Evolutionary conservation across 2,888 invertebrate species (phyloP).

Genomic region (Pyrrhosoma nymphula): DNA sequence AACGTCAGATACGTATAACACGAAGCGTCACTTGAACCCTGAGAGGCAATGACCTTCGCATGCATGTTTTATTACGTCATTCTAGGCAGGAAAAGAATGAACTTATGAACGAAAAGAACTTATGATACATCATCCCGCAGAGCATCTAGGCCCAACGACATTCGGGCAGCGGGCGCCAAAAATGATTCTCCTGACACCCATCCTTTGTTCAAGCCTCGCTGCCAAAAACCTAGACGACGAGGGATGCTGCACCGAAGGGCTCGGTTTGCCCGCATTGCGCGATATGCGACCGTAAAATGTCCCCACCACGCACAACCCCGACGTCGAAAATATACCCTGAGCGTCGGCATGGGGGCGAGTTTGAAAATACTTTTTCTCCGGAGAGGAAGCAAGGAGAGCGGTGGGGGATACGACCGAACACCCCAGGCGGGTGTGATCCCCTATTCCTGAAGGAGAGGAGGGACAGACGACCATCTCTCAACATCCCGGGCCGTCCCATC

Average conservation of each 20-base stretch:
- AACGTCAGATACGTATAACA: neutral
- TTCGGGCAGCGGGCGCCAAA: neutral
- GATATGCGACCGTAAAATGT: neutral
- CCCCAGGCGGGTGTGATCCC: neutral
- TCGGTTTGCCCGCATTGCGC: neutral
- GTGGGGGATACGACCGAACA: neutral
- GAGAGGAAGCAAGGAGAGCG: neutral
- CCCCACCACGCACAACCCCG: neutral
- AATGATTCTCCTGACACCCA: neutral
- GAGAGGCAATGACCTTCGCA: conserved; percentile 22
- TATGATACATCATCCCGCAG: neutral
- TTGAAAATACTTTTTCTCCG: conserved; percentile 15
- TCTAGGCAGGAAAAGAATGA: neutral
- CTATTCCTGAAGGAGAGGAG: neutral
- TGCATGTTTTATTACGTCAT: neutral
- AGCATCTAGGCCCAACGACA: neutral
- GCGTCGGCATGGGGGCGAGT: neutral
- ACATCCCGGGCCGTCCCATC: conserved; percentile 29
- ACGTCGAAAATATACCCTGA: conserved; percentile 7
- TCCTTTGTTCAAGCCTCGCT: neutral
- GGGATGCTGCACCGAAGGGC: neutral
- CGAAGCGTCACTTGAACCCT: neutral
- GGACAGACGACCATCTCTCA: neutral
- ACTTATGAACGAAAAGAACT: too few relatives aligned
- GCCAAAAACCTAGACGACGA: neutral